These are phyloP conservation scores for Prochilodus magdalenae DNA, from an alignment of 2,113 vertebrate genomes.

Conservation along the genomic window DNA sequence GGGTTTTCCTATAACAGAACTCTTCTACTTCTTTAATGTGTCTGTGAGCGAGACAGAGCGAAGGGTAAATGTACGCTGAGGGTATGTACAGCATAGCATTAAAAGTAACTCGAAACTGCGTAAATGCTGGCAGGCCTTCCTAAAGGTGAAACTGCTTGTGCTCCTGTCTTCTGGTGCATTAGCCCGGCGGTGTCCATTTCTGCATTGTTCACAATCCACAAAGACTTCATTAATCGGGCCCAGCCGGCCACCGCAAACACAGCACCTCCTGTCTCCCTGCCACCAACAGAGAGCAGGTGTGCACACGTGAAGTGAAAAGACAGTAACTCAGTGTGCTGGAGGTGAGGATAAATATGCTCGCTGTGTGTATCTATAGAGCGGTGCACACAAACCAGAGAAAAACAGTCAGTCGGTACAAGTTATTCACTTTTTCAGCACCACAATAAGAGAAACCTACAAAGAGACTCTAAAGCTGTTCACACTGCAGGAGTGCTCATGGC, in stretches of 20 bases:
- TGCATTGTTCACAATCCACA: slow-evolving; percentile 59
- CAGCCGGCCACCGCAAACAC: slow-evolving; percentile 10
- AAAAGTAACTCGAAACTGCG: slow-evolving; percentile 24
- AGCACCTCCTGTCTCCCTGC: slow-evolving; percentile 20
- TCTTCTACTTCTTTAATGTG: no score
- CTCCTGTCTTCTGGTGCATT: slow-evolving; percentile 63
- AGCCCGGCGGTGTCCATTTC: slow-evolving; percentile 70
- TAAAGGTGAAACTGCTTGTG: slow-evolving; percentile 54
- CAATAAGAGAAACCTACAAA: no score
- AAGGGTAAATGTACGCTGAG: slow-evolving; percentile 50
- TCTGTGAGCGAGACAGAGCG: slow-evolving; percentile 17
- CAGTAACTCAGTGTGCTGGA: not conserved
- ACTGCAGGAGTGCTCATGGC: no score
- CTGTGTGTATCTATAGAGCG: no score
- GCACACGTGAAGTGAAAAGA: not conserved
- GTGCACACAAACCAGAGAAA: no score
- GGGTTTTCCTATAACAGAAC: no score
- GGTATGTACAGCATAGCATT: slow-evolving; percentile 3
- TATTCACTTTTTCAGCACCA: no score
- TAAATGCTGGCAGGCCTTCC: slow-evolving; percentile 36
- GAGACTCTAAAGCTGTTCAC: no score
- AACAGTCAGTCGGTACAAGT: no score
- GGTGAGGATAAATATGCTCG: not conserved
- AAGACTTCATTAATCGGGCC: slow-evolving; percentile 58
- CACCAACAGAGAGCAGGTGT: not conserved